These are phyloP conservation scores for Allobates femoralis DNA, from an alignment of 2,797 vertebrate genomes.

Conservation along the genomic window DNA sequence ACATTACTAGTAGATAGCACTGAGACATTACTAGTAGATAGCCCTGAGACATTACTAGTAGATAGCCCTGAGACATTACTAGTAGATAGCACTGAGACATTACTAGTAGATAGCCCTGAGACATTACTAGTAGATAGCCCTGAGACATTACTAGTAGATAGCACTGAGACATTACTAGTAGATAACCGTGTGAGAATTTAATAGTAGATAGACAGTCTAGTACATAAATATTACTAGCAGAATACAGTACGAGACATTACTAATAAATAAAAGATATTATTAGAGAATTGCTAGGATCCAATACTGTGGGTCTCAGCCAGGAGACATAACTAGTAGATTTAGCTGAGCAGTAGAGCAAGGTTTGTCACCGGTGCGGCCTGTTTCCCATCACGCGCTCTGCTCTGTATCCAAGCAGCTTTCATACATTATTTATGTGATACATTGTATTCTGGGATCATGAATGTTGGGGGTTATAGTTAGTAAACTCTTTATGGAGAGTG, in stretches of 20 bases:
- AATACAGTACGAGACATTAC: neutral
- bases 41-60: neutral
- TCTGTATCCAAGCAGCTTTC: too few relatives aligned
- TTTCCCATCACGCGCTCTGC: too few relatives aligned
- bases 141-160: neutral
- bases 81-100: neutral
- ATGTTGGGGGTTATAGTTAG: neutral
- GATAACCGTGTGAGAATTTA: neutral
- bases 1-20: neutral
- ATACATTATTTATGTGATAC: too few relatives aligned
- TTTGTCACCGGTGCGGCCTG: too few relatives aligned
- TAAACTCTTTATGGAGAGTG: neutral
- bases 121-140: neutral
- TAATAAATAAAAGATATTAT: neutral
- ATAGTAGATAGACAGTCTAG: too few relatives aligned
- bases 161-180: neutral
- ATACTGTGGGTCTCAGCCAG: neutral
- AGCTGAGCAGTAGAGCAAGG: too few relatives aligned
- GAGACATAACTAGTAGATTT: neutral
- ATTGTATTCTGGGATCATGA: too few relatives aligned
- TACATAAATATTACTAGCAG: neutral
- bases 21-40: neutral
- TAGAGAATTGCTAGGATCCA: neutral
- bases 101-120: neutral
- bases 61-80: neutral